Evolutionary conservation across 1,140 invertebrate genomes (phyloP), one percentile per base, ranked within the genome.

Genomic region (Sinonovacula constricta): DNA sequence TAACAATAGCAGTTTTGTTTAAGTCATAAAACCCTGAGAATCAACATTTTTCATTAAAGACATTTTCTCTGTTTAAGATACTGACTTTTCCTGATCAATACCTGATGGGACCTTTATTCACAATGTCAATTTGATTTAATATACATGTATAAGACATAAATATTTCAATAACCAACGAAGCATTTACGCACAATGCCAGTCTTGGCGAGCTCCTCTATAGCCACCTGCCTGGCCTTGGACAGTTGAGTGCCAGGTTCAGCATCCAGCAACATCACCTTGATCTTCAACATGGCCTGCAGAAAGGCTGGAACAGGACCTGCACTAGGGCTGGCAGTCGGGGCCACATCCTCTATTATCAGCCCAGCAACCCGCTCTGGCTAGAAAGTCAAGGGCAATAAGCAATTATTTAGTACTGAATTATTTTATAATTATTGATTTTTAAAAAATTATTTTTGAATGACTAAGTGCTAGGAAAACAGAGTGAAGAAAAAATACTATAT

Each of bases 291-390:
- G 24, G 53, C 63, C 22, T 77, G 63, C 2, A 77, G 74, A 30
- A 67, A 75, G 0, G 26, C 30, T 4, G 63, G 63, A 5, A 36
- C 18, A 30, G 28, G 3, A 2, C 18, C 90, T 88, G 22, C 95
- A 92, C 86, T 93, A 93, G 15, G 93, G 92, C 70, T 94, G 94
- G 63, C 92, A 0, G 95, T 87, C 2, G 97, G 97, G 14, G 95
- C 95, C 79, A 97, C 95, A 87, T 98, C 97, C 51, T 95, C 94
- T 3, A 97, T 93, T 56, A 97, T 92, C 28, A 97, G 88, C 82
- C 94, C 95, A 24, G 96, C 94, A 1, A 97, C 92, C 24, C 95
- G 79, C 62, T 95, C 92, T 45, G 96, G 95, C 95, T 96, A 89
- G 28, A 81, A 80, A n/a, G 74, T 39, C 51, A 28, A 59, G 0